Evolutionary conservation across 2,113 vertebrate species (phyloP).

Genomic region (Bubo bubo): DNA sequence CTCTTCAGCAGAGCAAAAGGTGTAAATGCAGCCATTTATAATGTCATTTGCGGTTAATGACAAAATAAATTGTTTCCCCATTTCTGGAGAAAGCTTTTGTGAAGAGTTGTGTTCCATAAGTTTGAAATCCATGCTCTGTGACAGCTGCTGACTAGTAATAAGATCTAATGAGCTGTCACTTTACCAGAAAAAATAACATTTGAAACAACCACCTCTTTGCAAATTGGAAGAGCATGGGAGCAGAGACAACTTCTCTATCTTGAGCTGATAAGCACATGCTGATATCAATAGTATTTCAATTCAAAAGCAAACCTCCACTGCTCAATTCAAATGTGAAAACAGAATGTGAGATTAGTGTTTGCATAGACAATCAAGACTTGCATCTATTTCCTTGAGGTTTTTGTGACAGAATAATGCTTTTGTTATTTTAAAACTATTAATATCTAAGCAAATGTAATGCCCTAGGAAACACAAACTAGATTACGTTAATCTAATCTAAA

Average conservation of each 20-base stretch:
- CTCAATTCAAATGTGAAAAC: conserved; percentile 52
- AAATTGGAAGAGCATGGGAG: conserved; percentile 60
- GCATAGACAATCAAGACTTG: conserved; percentile 1
- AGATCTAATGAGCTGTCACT: conserved; percentile 74
- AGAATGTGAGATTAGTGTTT: neutral
- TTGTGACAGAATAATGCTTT: neutral
- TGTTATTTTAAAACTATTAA: neutral
- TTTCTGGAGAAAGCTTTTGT: conserved; percentile 63
- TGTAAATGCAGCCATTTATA: conserved; percentile 42
- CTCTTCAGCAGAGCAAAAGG: conserved; percentile 45
- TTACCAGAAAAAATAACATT: conserved; percentile 69
- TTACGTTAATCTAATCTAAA: neutral
- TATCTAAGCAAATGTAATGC: neutral
- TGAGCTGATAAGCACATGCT: conserved; percentile 35
- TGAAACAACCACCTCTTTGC: conserved; percentile 58
- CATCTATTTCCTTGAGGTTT: neutral
- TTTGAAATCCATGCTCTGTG: conserved; percentile 70
- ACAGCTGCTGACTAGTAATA: conserved; percentile 74
- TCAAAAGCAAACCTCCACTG: conserved; percentile 51
- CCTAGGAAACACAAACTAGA: neutral
- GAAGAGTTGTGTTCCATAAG: conserved; percentile 59
- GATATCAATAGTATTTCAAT: conserved; percentile 66
- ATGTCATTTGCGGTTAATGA: conserved; percentile 68
- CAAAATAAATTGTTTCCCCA: conserved; percentile 70
- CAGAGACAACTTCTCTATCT: conserved; percentile 27